Evolutionary conservation across 2,888 invertebrate genomes (phyloP).

Genomic region (Chromoteleia sp.): DNA sequence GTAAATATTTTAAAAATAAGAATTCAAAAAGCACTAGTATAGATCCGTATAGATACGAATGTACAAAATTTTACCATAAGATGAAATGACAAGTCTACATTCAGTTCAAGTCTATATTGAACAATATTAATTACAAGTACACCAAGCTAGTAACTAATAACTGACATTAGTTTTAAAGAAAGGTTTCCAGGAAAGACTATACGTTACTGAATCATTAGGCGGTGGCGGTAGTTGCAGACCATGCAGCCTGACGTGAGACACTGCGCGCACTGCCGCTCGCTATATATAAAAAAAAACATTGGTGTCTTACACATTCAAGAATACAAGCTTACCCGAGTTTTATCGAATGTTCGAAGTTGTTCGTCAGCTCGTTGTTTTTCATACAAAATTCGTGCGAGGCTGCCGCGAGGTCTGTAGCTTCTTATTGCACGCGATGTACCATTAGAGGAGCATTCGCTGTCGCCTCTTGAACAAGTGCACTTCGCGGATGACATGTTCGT

Average conservation of each 20-base stretch:
- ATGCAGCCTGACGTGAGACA: background rate
- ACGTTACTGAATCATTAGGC: slow-evolving; percentile 32
- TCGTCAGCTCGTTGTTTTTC: slow-evolving; percentile 90
- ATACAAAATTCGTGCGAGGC: slow-evolving; percentile 90
- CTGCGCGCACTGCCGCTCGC: background rate
- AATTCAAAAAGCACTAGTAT: too few species aligned
- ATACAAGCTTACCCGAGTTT: slow-evolving; percentile 87
- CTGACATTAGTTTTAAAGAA: too few species aligned
- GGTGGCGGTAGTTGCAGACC: slow-evolving; percentile 33
- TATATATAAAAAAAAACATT: background rate
- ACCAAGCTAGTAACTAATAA: too few species aligned
- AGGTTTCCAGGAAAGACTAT: too few species aligned
- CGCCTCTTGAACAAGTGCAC: slow-evolving; percentile 61
- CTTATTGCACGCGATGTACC: slow-evolving; percentile 70
- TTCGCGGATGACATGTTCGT: slow-evolving; percentile 32
- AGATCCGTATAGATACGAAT: too few species aligned
- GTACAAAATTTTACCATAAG: too few species aligned
- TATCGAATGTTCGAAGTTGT: slow-evolving; percentile 88
- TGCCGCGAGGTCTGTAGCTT: slow-evolving; percentile 88
- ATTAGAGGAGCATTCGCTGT: slow-evolving; percentile 62
- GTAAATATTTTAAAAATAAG: too few species aligned
- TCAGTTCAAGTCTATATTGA: too few species aligned
- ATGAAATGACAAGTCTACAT: too few species aligned
- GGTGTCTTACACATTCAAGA: background rate
- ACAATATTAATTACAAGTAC: too few species aligned